Base-by-base conservation (phyloP, 2,888 invertebrate species). In the Heteropelma amictum region DNA sequence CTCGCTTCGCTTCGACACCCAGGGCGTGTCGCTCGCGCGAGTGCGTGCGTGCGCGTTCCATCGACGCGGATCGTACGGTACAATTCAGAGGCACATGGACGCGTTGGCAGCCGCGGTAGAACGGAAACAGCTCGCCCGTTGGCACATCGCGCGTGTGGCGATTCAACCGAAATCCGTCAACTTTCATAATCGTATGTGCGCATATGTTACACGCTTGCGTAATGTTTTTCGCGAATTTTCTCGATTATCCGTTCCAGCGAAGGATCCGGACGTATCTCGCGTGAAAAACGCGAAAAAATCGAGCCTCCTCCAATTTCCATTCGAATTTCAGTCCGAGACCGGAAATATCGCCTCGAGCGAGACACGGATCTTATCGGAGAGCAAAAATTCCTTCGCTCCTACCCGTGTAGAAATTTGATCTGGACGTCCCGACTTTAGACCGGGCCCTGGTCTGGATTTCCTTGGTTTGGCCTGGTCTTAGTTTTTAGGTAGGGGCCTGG, bases 51-150 rank as follows among this genome's bases (percentile, higher is more conserved):
- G 53, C 33, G 30, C 53, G 42, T 53, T 65, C 33, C 45, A 56
- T 47, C 56, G 56, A 56, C 45, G n/a, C n/a, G 17, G 54, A 38
- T 5, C 63, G 47, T 75, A 75, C 74, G 70, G 74, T 75, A 75
- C 70, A 65, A 75, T 75, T 74, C 61, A 63, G 60, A 68, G 54
- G 51, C 64, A 64, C 64, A 38, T 56, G 71, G 61, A 63, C 17
- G 45, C 19, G 60, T 47, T 45, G 28, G 61, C 65, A 49, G n/a
- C n/a, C 64, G 45, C 54, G 53, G 51, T 65, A 60, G 65, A 74
- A 70, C 74, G 74, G 74, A 75, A 75, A 75, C 17, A 33, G 63
- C 58, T 23, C 64, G 26, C 21, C 14, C 42, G 17, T 1, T 19
- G 28, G 19, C 33, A 17, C 35, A 14, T 35, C 35, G 49, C 14